Evolutionary conservation across 2,113 vertebrate genomes (phyloP).

Genomic region (Ploceus nigricollis): DNA sequence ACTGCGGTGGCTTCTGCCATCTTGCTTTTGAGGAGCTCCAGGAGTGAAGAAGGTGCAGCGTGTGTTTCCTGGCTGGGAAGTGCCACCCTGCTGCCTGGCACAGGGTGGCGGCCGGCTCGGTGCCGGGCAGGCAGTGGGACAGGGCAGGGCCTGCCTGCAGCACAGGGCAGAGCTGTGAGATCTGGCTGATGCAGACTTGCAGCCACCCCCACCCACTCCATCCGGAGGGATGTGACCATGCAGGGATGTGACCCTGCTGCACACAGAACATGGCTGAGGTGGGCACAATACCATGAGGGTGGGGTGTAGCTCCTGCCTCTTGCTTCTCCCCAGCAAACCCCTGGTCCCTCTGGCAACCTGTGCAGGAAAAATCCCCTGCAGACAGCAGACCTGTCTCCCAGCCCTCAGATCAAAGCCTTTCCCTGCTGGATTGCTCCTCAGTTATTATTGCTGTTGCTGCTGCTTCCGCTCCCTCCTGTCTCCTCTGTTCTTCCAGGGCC

Average conservation of each 20-base stretch:
- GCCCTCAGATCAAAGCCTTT: neutral
- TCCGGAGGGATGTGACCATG: neutral
- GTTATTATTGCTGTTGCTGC: neutral
- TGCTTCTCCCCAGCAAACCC: neutral
- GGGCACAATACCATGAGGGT: neutral
- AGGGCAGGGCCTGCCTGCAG: neutral
- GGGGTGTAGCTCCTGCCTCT: neutral
- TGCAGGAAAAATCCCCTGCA: neutral
- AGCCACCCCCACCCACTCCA: neutral
- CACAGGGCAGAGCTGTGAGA: neutral
- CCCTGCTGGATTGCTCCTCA: neutral
- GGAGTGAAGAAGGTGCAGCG: rapidly evolving
- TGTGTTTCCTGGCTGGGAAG: neutral
- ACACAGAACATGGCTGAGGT: rapidly evolving
- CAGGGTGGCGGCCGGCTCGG: neutral
- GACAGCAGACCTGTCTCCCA: neutral
- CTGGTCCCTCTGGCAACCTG: neutral
- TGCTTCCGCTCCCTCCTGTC: neutral
- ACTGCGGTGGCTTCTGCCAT: neutral
- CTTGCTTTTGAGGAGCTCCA: neutral
- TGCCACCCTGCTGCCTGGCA: rapidly evolving
- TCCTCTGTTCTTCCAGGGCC: neutral
- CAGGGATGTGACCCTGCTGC: neutral
- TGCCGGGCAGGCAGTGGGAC: neutral
- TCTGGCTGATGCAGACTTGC: neutral